A percentile compares a stretch with the other conserved stretches of the same genome.
Conservation (phyloP, 2,113 vertebrate genomes). For the Protobothrops mucrosquamatus region DNA sequence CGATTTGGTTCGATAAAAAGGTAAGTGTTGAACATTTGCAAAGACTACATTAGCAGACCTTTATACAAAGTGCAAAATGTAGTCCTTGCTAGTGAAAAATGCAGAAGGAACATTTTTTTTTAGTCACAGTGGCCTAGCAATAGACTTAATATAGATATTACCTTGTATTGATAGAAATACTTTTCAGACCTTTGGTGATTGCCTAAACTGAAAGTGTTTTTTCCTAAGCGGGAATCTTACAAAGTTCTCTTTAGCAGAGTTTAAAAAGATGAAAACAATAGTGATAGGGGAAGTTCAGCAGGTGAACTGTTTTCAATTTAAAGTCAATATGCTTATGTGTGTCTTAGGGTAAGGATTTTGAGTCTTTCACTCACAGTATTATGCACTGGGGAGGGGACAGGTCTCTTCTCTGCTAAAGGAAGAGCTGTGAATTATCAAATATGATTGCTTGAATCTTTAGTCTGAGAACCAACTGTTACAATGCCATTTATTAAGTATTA, state of each 20-base stretch:
- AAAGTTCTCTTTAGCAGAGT: neutral
- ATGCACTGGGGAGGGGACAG: neutral
- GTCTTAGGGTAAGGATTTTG: neutral
- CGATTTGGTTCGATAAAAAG: constrained; percentile 92
- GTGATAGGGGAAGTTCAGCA: neutral
- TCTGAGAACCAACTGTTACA: neutral
- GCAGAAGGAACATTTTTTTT: neutral
- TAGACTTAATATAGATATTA: neutral
- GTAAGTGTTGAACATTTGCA: constrained; percentile 62
- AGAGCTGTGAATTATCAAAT: neutral
- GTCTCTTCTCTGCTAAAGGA: neutral
- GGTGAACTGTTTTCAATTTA: neutral
- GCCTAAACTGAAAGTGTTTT: neutral
- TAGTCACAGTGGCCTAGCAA: neutral
- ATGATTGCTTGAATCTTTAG: neutral
- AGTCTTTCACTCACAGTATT: neutral
- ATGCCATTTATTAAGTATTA: neutral
- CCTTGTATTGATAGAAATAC: neutral
- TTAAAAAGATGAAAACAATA: neutral
- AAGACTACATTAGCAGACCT: neutral
- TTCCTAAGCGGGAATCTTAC: neutral
- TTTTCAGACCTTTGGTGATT: neutral
- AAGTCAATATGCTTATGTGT: neutral
- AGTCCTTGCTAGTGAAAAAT: neutral
- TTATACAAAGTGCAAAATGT: neutral